These are phyloP conservation scores for Thumatha senex DNA, from an alignment of 2,888 invertebrate species.

Conservation along the genomic window DNA sequence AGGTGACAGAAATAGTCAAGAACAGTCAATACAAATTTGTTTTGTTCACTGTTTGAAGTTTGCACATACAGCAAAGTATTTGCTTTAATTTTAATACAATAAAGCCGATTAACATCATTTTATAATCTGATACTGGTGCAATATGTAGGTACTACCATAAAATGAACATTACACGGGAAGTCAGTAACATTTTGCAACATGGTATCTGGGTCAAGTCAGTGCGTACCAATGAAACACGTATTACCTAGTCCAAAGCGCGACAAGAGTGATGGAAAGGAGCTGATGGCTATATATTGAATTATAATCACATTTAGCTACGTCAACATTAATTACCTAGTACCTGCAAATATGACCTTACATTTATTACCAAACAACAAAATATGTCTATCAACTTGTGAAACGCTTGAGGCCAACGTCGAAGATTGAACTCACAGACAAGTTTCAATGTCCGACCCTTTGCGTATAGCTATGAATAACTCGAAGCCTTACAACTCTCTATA, in stretches of 20 bases:
- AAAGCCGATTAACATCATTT: background rate
- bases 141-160: background rate
- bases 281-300: slow-evolving; percentile 25
- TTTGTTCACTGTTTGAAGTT: background rate
- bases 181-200: slow-evolving; percentile 44
- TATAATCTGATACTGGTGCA: background rate
- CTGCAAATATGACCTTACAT: slow-evolving; percentile 26
- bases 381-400: slow-evolving; percentile 51
- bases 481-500: slow-evolving; percentile 12
- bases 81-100: background rate
- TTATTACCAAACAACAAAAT: slow-evolving; percentile 51
- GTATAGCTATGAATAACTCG: slow-evolving; percentile 35
- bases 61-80: background rate
- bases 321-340: slow-evolving; percentile 13
- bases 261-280: slow-evolving; percentile 26
- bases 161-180: slow-evolving; percentile 35
- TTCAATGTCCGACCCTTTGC: slow-evolving; percentile 42
- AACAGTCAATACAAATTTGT: background rate
- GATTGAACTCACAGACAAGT: slow-evolving; percentile 51
- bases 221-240: slow-evolving; percentile 44
- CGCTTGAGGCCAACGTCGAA: slow-evolving; percentile 49
- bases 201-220: slow-evolving; percentile 56
- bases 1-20: background rate
- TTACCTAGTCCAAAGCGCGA: slow-evolving; percentile 32
- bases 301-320: background rate